Percentiles rank a stretch among this genome's conserved stretches.
These are phyloP conservation scores for Platycnemis pennipes DNA, from an alignment of 2,888 invertebrate genomes.

Conservation along the genomic window DNA sequence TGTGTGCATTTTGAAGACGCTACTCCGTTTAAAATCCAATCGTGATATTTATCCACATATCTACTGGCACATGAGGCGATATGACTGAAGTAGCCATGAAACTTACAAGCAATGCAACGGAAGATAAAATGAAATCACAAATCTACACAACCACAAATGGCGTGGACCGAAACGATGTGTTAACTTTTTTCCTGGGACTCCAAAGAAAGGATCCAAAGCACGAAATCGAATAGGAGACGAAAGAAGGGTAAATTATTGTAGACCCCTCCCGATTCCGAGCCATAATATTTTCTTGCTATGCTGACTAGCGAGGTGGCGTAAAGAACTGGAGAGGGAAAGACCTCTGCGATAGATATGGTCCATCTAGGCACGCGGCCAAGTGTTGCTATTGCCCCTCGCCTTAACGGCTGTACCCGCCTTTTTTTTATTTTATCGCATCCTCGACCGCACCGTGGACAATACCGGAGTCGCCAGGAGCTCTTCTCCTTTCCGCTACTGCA, in stretches of 20 bases:
- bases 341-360: conserved; percentile 56
- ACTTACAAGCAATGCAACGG: no score
- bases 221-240: background rate
- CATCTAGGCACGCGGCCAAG: conserved; percentile 62
- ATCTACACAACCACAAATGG: no score
- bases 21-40: no score
- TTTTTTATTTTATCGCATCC: background rate
- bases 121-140: no score
- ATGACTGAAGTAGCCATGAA: no score
- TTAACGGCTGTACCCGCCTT: conserved; percentile 27
- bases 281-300: conserved; percentile 39
- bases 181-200: background rate
- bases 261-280: background rate
- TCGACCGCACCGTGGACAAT: background rate
- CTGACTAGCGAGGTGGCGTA: conserved; percentile 54
- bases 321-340: background rate
- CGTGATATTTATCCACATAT: no score
- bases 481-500: background rate
- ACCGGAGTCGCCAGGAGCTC: background rate
- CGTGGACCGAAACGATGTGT: background rate
- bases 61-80: no score
- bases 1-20: no score
- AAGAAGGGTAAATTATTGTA: background rate
- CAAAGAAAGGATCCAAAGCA: background rate
- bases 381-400: conserved; percentile 17